Evolutionary conservation across 2,113 vertebrate genomes (phyloP).

Genomic region (Taxidea taxus): DNA sequence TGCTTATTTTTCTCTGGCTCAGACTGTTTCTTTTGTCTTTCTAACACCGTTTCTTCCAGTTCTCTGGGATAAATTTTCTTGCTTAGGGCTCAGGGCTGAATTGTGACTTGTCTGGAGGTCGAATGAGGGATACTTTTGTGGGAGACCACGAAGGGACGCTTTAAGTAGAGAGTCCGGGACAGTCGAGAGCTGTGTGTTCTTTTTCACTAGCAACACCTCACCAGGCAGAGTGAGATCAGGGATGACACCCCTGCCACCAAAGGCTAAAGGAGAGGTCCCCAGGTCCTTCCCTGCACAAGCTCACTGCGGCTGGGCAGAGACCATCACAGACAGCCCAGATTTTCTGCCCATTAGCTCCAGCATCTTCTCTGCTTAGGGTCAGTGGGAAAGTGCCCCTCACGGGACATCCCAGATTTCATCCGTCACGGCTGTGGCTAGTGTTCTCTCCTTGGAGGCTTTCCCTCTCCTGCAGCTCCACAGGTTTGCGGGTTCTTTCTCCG

Average conservation of each 20-base stretch:
- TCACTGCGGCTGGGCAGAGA: neutral
- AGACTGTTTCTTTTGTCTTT: slow-evolving; percentile 52
- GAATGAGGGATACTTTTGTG: neutral
- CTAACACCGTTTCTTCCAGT: slow-evolving; percentile 29
- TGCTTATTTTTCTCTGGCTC: slow-evolving; percentile 75
- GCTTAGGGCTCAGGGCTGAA: neutral
- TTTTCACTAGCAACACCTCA: neutral
- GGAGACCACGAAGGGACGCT: neutral
- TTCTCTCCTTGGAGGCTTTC: neutral
- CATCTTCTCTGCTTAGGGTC: neutral
- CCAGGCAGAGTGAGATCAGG: neutral
- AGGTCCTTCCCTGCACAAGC: neutral
- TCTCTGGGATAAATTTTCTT: slow-evolving; percentile 57
- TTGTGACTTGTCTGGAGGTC: neutral
- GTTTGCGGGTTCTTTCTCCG: neutral
- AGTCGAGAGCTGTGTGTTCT: neutral
- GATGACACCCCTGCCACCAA: neutral
- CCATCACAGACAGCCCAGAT: neutral
- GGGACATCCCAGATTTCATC: neutral
- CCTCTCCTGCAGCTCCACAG: fast-evolving
- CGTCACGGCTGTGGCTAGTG: neutral
- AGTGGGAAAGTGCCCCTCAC: neutral
- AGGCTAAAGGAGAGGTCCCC: neutral
- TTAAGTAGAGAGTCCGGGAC: neutral
- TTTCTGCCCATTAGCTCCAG: neutral